Evolutionary conservation across 2,797 vertebrate genomes (phyloP), one percentile per base, ranked within the genome.

Genomic region (Paramormyrops hopkinsi): DNA sequence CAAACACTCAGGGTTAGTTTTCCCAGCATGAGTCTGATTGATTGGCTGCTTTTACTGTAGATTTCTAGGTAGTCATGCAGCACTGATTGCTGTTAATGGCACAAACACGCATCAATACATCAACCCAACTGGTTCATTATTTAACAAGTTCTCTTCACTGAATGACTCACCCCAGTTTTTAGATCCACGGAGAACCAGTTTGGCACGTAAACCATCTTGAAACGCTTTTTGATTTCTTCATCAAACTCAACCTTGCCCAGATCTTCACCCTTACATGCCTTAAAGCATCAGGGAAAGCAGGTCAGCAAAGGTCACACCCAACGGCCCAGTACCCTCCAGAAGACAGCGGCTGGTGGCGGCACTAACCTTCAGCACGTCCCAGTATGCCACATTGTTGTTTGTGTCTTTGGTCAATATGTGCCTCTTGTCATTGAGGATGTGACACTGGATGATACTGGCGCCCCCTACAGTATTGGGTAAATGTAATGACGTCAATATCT

Each of bases 321-420:
- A n/a, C 1, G 0, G 85, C 50, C 84, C 54, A 59, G 82, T 3
- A 85, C 29, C 86, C 29, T 53, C 25, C 48, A 86, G 48, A 54
- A 48, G 22, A 22, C 11, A 25, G 48, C 0, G 11, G 46, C 19
- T 44, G 44, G 19, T 9, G 14, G 59, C 11, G 19, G 33, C 33
- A 91, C 95, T 92, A 91, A 99, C 99, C 97, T 99, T 99, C 2
- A 99, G 93, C 25, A 99, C 97, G 53, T 99, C 99, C 98, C 98
- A 99, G 92, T 97, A 99, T 2, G 98, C 98, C 96, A 99, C 99
- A 3, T 97, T 99, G 94, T 98, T 98, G 95, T 99, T 99, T 91
- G 98, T 99, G 91, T 99, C 99, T 98, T 99, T 99, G 96, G 98
- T 99, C 93, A 99, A 94, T 94, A 99, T 99, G 95, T 99, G 99